Percentiles rank a stretch among this genome's conserved stretches.
Conservation (phyloP, 2,888 invertebrate genomes). For the Hetaerina titia region DNA sequence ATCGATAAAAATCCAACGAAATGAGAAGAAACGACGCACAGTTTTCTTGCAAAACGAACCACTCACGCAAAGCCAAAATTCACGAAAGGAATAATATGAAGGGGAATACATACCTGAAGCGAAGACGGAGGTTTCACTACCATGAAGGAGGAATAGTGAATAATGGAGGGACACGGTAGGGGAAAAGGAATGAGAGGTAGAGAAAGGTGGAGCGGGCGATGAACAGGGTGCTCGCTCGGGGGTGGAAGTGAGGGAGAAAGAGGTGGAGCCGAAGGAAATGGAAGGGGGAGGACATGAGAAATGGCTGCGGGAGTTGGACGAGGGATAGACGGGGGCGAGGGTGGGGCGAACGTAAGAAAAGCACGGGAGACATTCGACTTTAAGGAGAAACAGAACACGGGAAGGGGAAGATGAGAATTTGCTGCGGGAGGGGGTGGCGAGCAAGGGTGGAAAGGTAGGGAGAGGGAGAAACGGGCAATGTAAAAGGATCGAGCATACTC, state of each 20-base stretch:
- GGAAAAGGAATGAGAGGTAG: background rate
- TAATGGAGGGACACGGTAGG: background rate
- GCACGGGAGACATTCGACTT: slow-evolving; percentile 19
- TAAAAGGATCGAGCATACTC: background rate
- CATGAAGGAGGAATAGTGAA: background rate
- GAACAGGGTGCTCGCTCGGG: background rate
- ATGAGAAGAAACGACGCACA: background rate
- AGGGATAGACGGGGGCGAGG: background rate
- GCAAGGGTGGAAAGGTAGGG: background rate
- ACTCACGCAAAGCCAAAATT: background rate
- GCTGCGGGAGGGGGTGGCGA: too few relatives aligned
- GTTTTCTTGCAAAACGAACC: background rate
- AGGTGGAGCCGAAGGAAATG: background rate
- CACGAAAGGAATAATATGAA: background rate
- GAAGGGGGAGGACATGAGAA: background rate
- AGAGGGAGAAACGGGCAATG: background rate
- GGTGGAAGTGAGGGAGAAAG: background rate
- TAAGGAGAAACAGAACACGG: background rate
- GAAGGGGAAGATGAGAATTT: too few relatives aligned
- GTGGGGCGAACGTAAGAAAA: background rate
- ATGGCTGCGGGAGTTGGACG: background rate
- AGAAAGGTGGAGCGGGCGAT: background rate
- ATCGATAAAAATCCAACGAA: background rate
- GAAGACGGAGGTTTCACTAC: background rate
- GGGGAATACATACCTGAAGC: background rate